phyloP scores from a whole-genome alignment of 2,113 vertebrate species.

The Pan troglodytes region NHGRI_mPanTro3-v2.1_pri NC_072398.2:40455001-40455500 shows the following conservation, averaged over 20 bases:
- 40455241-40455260: not conserved
- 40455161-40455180: not conserved
- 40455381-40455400: not conserved
- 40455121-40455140: not conserved
- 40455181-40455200: not conserved
- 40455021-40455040: not conserved
- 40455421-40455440: not conserved
- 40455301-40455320: not conserved
- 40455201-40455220: not conserved
- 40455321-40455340: not conserved
- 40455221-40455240: fast-evolving
- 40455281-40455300: not conserved
- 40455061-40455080: not conserved
- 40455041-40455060: not conserved
- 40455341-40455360: not conserved
- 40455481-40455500: conserved; percentile 15
- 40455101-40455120: not conserved
- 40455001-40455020: not conserved
- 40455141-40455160: not conserved
- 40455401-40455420: not conserved
- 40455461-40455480: not conserved
- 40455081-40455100: not conserved
- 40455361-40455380: not conserved
- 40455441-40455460: not conserved
- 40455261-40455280: not conserved